Evolutionary conservation across 2,888 invertebrate species (phyloP).

Genomic region (Pharmacophagus antenor): DNA sequence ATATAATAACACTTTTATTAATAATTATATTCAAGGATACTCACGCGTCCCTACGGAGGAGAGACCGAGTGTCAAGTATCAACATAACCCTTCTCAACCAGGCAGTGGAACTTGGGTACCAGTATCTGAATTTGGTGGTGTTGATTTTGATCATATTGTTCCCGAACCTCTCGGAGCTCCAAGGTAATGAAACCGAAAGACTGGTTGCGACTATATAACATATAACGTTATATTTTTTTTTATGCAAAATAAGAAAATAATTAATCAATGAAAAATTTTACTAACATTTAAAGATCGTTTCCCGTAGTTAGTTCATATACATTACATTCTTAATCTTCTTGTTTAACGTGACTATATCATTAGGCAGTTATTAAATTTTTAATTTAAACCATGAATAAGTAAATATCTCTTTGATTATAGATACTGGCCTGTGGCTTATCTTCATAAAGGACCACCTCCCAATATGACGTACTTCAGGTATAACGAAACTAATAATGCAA

Average conservation of each 20-base stretch:
- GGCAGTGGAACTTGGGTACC: slow-evolving; percentile 65
- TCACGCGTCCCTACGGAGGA: slow-evolving; percentile 61
- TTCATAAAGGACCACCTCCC: slow-evolving; percentile 90
- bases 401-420: no score
- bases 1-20: background rate
- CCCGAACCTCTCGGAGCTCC: slow-evolving; percentile 68
- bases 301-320: no score
- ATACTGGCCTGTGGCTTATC: slow-evolving; percentile 90
- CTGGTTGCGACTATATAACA: background rate
- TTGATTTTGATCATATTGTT: slow-evolving; percentile 63
- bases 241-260: background rate
- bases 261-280: background rate
- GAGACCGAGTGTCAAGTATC: slow-evolving; percentile 62
- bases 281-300: no score
- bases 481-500: slow-evolving; percentile 51
- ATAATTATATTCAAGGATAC: slow-evolving; percentile 50
- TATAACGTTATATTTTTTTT: no score
- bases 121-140: slow-evolving; percentile 42
- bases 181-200: slow-evolving; percentile 46
- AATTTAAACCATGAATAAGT: no score
- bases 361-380: no score
- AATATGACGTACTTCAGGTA: slow-evolving; percentile 82
- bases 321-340: no score
- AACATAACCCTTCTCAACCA: slow-evolving; percentile 58
- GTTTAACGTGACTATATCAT: no score